phyloP scores from a whole-genome alignment of 2,888 invertebrate species.

The Coenonympha glycerion region DNA sequence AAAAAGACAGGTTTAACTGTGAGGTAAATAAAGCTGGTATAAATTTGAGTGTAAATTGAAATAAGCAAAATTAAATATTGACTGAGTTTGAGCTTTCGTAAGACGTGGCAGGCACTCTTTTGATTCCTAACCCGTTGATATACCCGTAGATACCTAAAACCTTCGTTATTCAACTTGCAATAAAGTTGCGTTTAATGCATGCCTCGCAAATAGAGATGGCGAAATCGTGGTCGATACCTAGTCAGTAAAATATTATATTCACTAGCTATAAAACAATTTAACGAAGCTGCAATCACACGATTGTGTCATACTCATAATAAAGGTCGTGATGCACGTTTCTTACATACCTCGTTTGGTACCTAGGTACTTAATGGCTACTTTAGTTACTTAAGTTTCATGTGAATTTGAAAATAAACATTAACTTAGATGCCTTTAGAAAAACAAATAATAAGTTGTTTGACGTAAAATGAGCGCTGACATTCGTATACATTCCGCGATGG shows the following conservation, averaged over 20 bases:
- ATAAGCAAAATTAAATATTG: too few relatives aligned
- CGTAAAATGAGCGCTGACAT: too few relatives aligned
- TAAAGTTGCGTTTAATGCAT: neutral
- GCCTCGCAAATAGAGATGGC: neutral
- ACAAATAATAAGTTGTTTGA: too few relatives aligned
- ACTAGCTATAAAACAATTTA: neutral
- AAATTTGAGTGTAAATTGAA: too few relatives aligned
- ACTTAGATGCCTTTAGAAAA: too few relatives aligned
- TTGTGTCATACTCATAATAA: slow-evolving; percentile 17
- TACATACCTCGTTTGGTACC: too few relatives aligned
- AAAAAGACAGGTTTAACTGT: too few relatives aligned
- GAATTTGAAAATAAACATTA: slow-evolving; percentile 7
- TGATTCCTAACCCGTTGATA: too few relatives aligned
- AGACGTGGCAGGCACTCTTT: too few relatives aligned
- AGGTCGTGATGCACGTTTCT: slow-evolving; percentile 21
- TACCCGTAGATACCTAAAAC: neutral
- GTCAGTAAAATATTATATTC: neutral
- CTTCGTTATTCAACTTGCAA: neutral
- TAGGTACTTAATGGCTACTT: neutral
- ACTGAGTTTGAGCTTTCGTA: too few relatives aligned
- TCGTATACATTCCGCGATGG: too few relatives aligned
- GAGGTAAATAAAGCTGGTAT: too few relatives aligned
- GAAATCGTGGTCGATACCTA: neutral
- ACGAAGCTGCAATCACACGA: slow-evolving; percentile 9
- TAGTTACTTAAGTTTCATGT: slow-evolving; percentile 12